These are phyloP conservation scores for Acanthococcus lagerstroemiae DNA, from an alignment of 2,888 invertebrate genomes.

Conservation along the genomic window DNA sequence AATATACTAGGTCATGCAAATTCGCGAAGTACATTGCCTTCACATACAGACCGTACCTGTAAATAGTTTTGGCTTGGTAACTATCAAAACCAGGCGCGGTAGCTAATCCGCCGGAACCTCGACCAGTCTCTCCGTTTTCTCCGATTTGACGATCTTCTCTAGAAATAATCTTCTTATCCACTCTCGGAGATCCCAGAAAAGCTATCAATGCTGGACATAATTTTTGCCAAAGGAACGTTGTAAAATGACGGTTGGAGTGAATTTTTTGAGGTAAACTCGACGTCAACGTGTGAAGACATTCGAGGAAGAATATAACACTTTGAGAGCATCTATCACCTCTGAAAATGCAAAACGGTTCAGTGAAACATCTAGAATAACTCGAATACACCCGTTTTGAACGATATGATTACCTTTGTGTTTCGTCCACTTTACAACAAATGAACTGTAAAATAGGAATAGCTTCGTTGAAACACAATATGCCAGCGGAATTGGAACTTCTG, in stretches of 20 bases:
- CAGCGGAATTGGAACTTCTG: conserved; percentile 42
- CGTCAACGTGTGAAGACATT: conserved; percentile 75
- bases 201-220: conserved; percentile 83
- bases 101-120: conserved; percentile 60
- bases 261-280: conserved; percentile 73
- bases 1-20: not conserved
- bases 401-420: conserved; percentile 66
- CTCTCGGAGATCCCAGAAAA: conserved; percentile 75
- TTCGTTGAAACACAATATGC: conserved; percentile 69
- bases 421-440: conserved; percentile 72
- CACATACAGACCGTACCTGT: conserved; percentile 51
- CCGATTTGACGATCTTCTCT: conserved; percentile 44
- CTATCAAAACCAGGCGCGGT: conserved; percentile 67
- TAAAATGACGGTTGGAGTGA: conserved; percentile 73
- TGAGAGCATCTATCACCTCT: conserved; percentile 42
- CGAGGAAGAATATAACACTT: conserved; percentile 60
- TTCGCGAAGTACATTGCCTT: too few species aligned
- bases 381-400: not conserved
- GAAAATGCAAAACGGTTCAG: conserved; percentile 36
- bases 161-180: conserved; percentile 62
- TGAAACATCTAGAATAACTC: not conserved
- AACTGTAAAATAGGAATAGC: conserved; percentile 83
- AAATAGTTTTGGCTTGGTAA: conserved; percentile 79
- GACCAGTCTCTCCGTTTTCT: conserved; percentile 46
- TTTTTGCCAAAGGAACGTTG: conserved; percentile 83